Conservation (phyloP, 2,888 invertebrate genomes). For the Microplitis deprimator region DNA sequence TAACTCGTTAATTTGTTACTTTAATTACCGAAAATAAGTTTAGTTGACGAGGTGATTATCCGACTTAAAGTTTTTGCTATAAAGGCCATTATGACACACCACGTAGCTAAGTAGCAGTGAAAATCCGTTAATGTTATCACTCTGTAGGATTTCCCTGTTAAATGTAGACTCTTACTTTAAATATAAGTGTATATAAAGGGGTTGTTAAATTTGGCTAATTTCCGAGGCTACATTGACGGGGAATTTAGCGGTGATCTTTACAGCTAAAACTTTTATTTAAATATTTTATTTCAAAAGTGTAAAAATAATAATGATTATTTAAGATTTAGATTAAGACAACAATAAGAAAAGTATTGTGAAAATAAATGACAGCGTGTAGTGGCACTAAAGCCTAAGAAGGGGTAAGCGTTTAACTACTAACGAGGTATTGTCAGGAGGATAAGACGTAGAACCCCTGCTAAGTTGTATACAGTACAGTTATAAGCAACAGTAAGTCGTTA, state of each 20-base stretch:
- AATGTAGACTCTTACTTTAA: background rate
- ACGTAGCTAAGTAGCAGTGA: slow-evolving; percentile 27
- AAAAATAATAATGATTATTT: background rate
- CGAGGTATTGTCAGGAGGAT: slow-evolving; percentile 63
- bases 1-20: slow-evolving; percentile 3
- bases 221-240: slow-evolving; percentile 48
- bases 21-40: background rate
- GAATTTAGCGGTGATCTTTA: slow-evolving; percentile 49
- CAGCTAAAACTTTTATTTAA: background rate
- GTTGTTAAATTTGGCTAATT: slow-evolving; percentile 57
- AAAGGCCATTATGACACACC: slow-evolving; percentile 34
- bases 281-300: background rate
- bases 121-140: slow-evolving; percentile 48
- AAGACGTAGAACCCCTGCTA: background rate
- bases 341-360: background rate
- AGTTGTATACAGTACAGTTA: slow-evolving; percentile 20
- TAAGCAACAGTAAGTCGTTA: background rate
- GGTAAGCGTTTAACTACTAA: slow-evolving; percentile 59
- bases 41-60: slow-evolving; percentile 43
- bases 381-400: slow-evolving; percentile 24
- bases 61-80: slow-evolving; percentile 48
- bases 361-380: background rate
- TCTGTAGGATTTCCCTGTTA: background rate
- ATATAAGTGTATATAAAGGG: slow-evolving; percentile 5
- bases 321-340: background rate